phyloP scores from a whole-genome alignment of 2,797 vertebrate species.

The Eremophila alpestris region DNA sequence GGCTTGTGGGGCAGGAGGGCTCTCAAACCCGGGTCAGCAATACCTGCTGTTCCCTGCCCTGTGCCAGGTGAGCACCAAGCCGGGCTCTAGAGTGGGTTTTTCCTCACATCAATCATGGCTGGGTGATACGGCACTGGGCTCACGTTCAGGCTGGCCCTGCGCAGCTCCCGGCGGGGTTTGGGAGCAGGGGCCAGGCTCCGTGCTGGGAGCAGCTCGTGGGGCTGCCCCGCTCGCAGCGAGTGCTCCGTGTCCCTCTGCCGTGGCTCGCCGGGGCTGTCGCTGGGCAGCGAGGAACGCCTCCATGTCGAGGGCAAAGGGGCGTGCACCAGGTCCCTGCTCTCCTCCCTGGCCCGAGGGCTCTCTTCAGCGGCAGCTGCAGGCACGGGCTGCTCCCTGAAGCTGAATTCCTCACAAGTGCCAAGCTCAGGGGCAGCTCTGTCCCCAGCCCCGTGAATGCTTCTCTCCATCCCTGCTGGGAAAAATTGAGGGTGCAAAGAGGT shows the following conservation, averaged over 20 bases:
- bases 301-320: constrained; percentile 88
- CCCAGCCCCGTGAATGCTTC: background rate
- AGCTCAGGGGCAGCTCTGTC: constrained; percentile 56
- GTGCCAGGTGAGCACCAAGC: rapidly evolving
- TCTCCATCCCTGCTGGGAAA: constrained; percentile 47
- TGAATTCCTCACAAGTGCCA: constrained; percentile 52
- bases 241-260: constrained; percentile 74
- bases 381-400: constrained; percentile 29
- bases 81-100: constrained; percentile 82
- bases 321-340: constrained; percentile 85
- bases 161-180: constrained; percentile 83
- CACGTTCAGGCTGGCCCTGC: constrained; percentile 80
- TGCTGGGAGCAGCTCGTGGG: constrained; percentile 61
- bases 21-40: rapidly evolving
- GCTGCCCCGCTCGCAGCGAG: constrained; percentile 58
- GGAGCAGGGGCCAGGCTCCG: constrained; percentile 53
- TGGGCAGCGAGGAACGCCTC: constrained; percentile 90
- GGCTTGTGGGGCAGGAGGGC: background rate
- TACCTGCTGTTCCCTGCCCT: background rate
- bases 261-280: constrained; percentile 82
- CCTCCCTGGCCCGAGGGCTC: constrained; percentile 75
- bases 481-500: background rate
- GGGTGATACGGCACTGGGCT: constrained; percentile 75
- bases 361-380: constrained; percentile 61
- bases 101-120: constrained; percentile 89